A percentile compares a stretch with the other conserved stretches of the same genome.
These are phyloP conservation scores for Carabus problematicus DNA, from an alignment of 2,888 invertebrate species.

Conservation along the genomic window DNA sequence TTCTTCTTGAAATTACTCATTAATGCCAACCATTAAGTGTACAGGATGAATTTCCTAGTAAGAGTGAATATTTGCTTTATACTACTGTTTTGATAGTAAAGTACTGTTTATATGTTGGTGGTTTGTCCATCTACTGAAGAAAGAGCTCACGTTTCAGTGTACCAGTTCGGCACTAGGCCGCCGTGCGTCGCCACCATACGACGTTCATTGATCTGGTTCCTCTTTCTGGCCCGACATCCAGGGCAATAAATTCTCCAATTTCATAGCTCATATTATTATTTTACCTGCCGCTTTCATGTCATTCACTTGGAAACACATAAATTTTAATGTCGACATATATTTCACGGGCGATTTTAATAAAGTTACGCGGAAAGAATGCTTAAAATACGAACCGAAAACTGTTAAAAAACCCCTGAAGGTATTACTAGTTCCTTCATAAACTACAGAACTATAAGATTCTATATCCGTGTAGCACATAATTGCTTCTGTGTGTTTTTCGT, in stretches of 20 bases:
- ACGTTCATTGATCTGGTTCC: conserved; percentile 38
- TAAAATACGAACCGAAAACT: conserved; percentile 2
- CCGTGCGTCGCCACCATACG: conserved; percentile 31
- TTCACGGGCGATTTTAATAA: conserved; percentile 32
- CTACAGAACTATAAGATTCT: not conserved
- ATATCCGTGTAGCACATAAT: not conserved
- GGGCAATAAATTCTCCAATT: conserved; percentile 30
- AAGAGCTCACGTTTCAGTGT: not conserved
- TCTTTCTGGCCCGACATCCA: conserved; percentile 14
- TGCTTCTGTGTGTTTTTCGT: too few relatives aligned
- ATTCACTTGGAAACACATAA: conserved; percentile 31
- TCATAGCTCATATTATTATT: conserved; percentile 33
- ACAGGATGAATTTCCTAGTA: too few relatives aligned
- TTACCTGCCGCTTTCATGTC: conserved; percentile 28
- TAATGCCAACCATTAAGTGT: too few relatives aligned
- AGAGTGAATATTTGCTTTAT: too few relatives aligned
- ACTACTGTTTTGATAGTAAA: too few relatives aligned
- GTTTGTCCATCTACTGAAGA: conserved; percentile 6
- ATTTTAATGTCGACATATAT: conserved; percentile 30
- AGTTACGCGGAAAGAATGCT: conserved; percentile 19
- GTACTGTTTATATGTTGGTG: too few relatives aligned
- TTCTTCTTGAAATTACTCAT: too few relatives aligned
- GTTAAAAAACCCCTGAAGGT: not conserved
- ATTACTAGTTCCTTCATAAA: too few relatives aligned
- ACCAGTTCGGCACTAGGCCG: conserved; percentile 12